Percentiles rank a stretch among this genome's conserved stretches.
Conservation (phyloP, 1,140 invertebrate genomes). For the Drepana arcuata region DNA sequence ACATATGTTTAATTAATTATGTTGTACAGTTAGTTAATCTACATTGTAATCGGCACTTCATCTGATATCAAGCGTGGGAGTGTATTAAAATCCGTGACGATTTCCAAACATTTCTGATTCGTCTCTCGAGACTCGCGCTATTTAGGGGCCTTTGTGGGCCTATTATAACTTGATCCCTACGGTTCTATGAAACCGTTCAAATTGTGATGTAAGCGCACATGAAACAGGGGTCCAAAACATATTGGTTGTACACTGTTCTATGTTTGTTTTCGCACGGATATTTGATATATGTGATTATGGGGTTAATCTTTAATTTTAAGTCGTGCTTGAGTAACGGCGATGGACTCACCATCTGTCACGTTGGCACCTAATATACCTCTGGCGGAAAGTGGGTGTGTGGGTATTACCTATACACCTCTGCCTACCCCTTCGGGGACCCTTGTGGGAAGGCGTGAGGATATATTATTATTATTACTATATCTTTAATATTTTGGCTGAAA, state of each 20-base stretch:
- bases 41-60: neutral
- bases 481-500: no score
- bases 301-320: no score
- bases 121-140: conserved; percentile 37
- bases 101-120: conserved; percentile 40
- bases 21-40: neutral
- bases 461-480: no score
- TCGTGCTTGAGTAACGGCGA: no score
- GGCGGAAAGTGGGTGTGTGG: no score
- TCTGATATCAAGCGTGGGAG: conserved; percentile 54
- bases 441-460: no score
- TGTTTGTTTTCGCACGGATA: conserved; percentile 45
- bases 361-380: no score
- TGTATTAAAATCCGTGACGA: conserved; percentile 33
- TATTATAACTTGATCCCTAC: neutral
- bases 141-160: conserved; percentile 12
- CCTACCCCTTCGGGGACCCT: no score
- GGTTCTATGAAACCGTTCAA: conserved; percentile 1
- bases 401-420: no score
- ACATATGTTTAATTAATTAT: neutral
- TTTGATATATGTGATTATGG: conserved; percentile 28
- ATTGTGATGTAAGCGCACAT: no score
- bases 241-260: conserved; percentile 5
- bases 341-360: no score
- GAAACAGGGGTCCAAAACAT: no score